phyloP scores from a whole-genome alignment of 2,113 vertebrate species.

The Morone chrysops region DNA sequence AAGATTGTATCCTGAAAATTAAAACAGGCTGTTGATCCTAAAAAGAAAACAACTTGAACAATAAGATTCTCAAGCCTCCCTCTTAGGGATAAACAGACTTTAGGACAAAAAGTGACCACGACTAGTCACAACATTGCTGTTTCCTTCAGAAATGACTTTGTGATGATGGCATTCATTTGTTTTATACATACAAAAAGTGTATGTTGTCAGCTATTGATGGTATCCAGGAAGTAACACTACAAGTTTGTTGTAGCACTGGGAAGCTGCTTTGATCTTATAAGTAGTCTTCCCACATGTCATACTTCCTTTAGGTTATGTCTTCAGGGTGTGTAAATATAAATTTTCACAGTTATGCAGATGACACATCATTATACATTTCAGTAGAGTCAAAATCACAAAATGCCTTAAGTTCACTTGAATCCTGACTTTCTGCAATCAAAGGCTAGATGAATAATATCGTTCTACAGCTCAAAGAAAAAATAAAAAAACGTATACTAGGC shows the following conservation, averaged over 20 bases:
- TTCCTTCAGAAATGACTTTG: neutral
- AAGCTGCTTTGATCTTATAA: neutral
- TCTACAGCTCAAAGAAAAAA: neutral
- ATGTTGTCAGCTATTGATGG: neutral
- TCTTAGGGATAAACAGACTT: too few relatives aligned
- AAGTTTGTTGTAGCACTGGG: neutral
- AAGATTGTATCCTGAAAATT: too few relatives aligned
- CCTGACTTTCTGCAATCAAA: neutral
- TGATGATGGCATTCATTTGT: neutral
- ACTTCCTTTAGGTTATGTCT: neutral
- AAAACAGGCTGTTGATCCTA: too few relatives aligned
- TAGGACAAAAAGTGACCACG: too few relatives aligned
- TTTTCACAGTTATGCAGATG: conserved; percentile 6
- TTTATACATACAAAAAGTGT: neutral
- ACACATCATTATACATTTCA: neutral
- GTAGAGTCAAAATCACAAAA: neutral
- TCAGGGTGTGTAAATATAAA: neutral
- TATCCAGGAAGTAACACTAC: neutral
- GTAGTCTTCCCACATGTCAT: neutral
- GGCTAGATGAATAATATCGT: neutral
- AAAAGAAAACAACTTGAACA: too few relatives aligned
- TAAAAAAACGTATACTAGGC: too few relatives aligned
- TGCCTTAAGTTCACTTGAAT: neutral
- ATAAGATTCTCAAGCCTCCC: too few relatives aligned
- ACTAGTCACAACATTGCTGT: too few relatives aligned